These are phyloP conservation scores for Tympanuchus pallidicinctus DNA, from an alignment of 2,113 vertebrate genomes.

Conservation along the genomic window DNA sequence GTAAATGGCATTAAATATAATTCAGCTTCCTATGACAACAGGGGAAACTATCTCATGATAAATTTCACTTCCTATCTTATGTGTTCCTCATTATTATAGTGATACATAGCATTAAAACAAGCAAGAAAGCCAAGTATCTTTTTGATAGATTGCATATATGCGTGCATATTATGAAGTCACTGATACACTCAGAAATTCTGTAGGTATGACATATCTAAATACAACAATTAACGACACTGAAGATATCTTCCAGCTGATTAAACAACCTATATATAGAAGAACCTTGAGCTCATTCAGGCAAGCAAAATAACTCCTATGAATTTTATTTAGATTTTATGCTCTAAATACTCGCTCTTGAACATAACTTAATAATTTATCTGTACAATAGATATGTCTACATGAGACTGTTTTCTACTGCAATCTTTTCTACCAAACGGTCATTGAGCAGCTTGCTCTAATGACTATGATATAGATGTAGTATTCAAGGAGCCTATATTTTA, in stretches of 20 bases:
- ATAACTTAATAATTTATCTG: constrained; percentile 35
- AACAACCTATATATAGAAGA: background rate
- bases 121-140: background rate
- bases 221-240: background rate
- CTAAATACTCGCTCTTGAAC: background rate
- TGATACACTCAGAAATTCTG: background rate
- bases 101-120: background rate
- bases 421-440: constrained; percentile 14
- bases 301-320: background rate
- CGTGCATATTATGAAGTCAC: background rate
- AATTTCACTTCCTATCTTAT: background rate
- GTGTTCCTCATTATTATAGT: background rate
- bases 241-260: constrained; percentile 14
- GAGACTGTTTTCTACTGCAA: background rate
- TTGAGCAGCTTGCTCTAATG: constrained; percentile 27
- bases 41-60: background rate
- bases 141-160: background rate
- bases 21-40: background rate
- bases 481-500: background rate
- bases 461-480: background rate
- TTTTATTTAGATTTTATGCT: constrained; percentile 49
- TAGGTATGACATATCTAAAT: background rate
- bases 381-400: background rate
- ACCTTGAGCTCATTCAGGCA: background rate
- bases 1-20: background rate